Conservation (phyloP, 2,797 vertebrate species). For the Myripristis murdjan region DNA sequence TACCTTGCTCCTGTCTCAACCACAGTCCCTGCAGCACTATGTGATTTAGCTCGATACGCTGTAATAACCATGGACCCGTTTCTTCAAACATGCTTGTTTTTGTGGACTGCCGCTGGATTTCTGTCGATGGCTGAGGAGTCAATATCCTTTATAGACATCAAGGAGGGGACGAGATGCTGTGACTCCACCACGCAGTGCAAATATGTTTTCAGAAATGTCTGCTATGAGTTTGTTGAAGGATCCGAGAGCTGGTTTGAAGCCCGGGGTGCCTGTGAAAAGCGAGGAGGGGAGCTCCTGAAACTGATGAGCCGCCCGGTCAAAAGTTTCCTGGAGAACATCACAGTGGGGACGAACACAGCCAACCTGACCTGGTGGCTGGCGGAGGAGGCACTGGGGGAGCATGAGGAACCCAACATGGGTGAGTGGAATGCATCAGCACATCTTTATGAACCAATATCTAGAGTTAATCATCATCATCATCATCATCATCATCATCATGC, state of each 20-base stretch:
- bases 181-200: constrained; percentile 20
- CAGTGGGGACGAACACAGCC: constrained; percentile 7
- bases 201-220: constrained; percentile 61
- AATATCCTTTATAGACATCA: constrained; percentile 6
- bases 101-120: constrained; percentile 73
- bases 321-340: constrained; percentile 60
- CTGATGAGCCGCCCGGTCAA: constrained; percentile 43
- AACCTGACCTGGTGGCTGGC: constrained; percentile 81
- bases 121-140: constrained; percentile 24
- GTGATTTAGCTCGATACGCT: constrained; percentile 36
- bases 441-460: background rate
- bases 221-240: constrained; percentile 73
- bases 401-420: constrained; percentile 54
- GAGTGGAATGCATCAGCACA: constrained; percentile 52
- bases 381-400: constrained; percentile 7
- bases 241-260: constrained; percentile 75
- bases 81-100: constrained; percentile 52
- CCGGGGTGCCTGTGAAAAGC: constrained; percentile 60
- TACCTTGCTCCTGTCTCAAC: constrained; percentile 43
- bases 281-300: constrained; percentile 78
- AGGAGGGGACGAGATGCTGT: background rate
- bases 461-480: background rate
- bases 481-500: background rate
- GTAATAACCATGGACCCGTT: constrained; percentile 66
- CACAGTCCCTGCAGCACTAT: constrained; percentile 46